phyloP scores from a whole-genome alignment of 92 coral and sea anemone genomes.

The Scolanthus callimorphus region DNA sequence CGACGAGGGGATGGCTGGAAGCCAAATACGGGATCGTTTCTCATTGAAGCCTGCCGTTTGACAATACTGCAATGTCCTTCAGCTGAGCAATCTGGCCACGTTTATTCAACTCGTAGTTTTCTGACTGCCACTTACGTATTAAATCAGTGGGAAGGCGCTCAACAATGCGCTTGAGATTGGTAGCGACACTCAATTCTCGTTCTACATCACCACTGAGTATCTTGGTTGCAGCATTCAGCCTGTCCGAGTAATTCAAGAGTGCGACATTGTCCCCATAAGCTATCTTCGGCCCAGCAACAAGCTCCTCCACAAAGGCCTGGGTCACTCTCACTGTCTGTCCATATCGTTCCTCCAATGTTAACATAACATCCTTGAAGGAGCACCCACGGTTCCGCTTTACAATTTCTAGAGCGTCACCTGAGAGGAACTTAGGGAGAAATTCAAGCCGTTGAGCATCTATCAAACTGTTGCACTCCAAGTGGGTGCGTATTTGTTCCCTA shows the following conservation, averaged over 20 bases:
- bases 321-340: slow-evolving; percentile 44
- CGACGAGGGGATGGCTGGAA: not conserved
- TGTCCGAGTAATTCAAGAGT: slow-evolving; percentile 42
- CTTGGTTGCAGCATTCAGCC: slow-evolving; percentile 49
- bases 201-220: slow-evolving; percentile 41
- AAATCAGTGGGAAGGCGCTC: slow-evolving; percentile 20
- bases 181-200: slow-evolving; percentile 35
- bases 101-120: slow-evolving; percentile 9
- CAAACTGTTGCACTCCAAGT: slow-evolving; percentile 31
- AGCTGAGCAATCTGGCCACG: slow-evolving; percentile 10
- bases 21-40: slow-evolving; percentile 27
- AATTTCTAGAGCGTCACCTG: slow-evolving; percentile 51
- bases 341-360: slow-evolving; percentile 48
- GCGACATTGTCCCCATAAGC: slow-evolving; percentile 39
- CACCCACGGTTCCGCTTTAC: slow-evolving; percentile 53
- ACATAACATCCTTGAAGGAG: slow-evolving; percentile 32
- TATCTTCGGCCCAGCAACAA: slow-evolving; percentile 43
- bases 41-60: slow-evolving; percentile 12
- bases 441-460: slow-evolving; percentile 43
- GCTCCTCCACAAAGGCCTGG: slow-evolving; percentile 43
- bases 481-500: slow-evolving; percentile 31
- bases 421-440: slow-evolving; percentile 38
- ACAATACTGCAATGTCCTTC: slow-evolving; percentile 20
- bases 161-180: slow-evolving; percentile 15
- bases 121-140: slow-evolving; percentile 13